A percentile compares a stretch with the other conserved stretches of the same genome.
phyloP scores from a whole-genome alignment of 2,113 vertebrate species.

The Anarrhichthys ocellatus region DNA sequence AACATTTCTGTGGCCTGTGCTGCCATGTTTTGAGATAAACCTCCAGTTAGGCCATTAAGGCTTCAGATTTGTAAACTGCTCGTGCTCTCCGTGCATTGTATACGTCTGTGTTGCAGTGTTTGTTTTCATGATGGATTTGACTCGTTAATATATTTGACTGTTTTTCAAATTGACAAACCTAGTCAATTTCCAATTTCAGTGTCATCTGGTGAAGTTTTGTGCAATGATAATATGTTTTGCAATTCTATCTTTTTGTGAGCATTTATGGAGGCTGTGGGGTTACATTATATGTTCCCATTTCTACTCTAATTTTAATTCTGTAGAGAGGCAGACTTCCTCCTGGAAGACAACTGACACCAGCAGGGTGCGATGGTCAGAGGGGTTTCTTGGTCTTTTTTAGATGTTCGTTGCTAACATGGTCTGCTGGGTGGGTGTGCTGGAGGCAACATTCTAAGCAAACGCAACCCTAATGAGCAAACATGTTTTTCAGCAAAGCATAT shows the following conservation, averaged over 20 bases:
- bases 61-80: background rate
- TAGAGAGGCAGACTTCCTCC: slow-evolving; percentile 61
- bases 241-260: slow-evolving; percentile 15
- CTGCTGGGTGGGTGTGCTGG: background rate
- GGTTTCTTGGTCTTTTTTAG: slow-evolving; percentile 58
- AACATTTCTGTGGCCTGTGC: background rate
- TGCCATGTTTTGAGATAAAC: background rate
- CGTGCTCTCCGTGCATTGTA: background rate
- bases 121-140: background rate
- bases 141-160: too few species aligned
- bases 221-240: background rate
- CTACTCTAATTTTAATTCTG: slow-evolving; percentile 77
- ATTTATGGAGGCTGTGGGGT: slow-evolving; percentile 7
- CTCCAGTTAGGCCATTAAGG: background rate
- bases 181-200: background rate
- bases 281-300: slow-evolving; percentile 49
- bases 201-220: background rate
- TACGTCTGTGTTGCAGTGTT: background rate
- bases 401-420: slow-evolving; percentile 27
- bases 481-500: background rate
- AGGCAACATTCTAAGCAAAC: background rate
- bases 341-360: slow-evolving; percentile 70
- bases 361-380: slow-evolving; percentile 36
- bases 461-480: background rate
- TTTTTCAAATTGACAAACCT: background rate